Conservation (phyloP, 2,113 vertebrate species). For the Calcarius ornatus region DNA sequence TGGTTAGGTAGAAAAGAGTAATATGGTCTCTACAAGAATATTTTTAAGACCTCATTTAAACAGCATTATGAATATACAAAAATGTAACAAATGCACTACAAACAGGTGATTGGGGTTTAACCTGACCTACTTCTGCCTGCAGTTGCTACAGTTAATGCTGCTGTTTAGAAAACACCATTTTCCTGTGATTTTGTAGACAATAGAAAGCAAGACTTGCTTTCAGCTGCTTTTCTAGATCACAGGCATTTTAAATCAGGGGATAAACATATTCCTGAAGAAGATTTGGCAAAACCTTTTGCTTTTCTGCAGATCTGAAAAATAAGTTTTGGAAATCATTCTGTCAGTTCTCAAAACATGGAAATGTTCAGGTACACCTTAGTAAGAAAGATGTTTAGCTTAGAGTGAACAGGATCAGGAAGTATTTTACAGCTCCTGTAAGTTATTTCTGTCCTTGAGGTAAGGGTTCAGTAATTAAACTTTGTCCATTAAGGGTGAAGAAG, state of each 20-base stretch:
- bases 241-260: not conserved
- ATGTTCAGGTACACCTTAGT: not conserved
- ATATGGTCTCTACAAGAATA: not conserved
- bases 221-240: not conserved
- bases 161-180: not conserved
- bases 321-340: not conserved
- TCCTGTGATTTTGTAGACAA: not conserved
- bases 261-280: not conserved
- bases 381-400: not conserved
- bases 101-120: not conserved
- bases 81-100: not conserved
- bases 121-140: not conserved
- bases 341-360: not conserved
- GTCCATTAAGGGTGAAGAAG: not conserved
- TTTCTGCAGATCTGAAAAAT: not conserved
- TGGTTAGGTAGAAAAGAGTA: not conserved
- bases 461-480: not conserved
- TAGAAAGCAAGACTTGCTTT: not conserved
- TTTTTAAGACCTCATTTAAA: not conserved
- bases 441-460: not conserved
- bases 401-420: not conserved
- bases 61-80: not conserved
- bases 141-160: not conserved
- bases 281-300: not conserved
- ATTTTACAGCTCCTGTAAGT: not conserved